Conservation (phyloP, 2,797 vertebrate species). For the Heteromormyrus szaboi region DNA sequence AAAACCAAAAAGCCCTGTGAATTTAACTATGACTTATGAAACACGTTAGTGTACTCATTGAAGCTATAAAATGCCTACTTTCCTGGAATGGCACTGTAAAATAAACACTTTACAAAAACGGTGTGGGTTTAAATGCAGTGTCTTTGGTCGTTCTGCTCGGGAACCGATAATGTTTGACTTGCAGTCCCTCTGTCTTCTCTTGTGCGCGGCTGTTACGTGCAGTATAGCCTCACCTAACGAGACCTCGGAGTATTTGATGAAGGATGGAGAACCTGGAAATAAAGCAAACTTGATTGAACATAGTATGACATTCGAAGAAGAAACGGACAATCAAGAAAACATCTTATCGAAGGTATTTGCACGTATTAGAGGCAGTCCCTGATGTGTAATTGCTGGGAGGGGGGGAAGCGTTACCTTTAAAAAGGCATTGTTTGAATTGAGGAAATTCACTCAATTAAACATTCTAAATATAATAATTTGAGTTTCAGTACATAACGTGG, state of each 20-base stretch:
- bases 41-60: background rate
- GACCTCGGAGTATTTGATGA: background rate
- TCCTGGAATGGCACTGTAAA: background rate
- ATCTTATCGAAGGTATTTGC: slow-evolving; percentile 74
- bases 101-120: background rate
- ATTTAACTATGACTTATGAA: background rate
- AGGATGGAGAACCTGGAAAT: slow-evolving; percentile 26
- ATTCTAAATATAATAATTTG: background rate
- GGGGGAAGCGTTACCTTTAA: background rate
- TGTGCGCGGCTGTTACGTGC: slow-evolving; percentile 38
- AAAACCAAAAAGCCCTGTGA: background rate
- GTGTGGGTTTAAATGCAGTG: background rate
- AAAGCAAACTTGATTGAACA: slow-evolving; percentile 35
- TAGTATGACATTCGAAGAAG: slow-evolving; percentile 55
- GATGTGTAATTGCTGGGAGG: background rate
- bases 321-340: slow-evolving; percentile 67
- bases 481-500: background rate
- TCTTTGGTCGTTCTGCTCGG: background rate
- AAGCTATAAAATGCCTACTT: slow-evolving; percentile 4
- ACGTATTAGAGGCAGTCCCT: background rate
- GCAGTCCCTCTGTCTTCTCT: slow-evolving; percentile 31
- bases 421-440: background rate
- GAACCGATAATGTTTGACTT: slow-evolving; percentile 26
- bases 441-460: background rate
- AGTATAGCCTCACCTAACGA: slow-evolving; percentile 42